phyloP scores from a whole-genome alignment of 2,888 invertebrate genomes.

The Amphipyra tragopoginis region DNA sequence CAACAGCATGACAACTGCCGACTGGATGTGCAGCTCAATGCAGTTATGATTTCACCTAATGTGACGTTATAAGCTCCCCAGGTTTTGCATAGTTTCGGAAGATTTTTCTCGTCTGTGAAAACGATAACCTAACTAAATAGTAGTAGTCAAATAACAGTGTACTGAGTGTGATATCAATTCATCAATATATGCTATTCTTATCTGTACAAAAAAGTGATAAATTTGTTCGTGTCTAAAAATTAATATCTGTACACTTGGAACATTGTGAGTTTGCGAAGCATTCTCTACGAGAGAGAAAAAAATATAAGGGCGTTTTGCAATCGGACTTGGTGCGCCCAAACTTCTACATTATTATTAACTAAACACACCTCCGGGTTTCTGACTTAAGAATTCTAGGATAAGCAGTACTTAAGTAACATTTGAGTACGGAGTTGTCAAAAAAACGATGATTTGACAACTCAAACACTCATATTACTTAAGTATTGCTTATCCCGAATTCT shows the following conservation, averaged over 20 bases:
- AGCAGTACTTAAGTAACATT: too few species aligned
- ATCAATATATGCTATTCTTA: constrained; percentile 15
- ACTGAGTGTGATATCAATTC: constrained; percentile 13
- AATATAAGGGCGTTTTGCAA: not conserved
- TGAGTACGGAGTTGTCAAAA: too few species aligned
- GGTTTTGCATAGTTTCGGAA: not conserved
- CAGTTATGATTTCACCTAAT: too few species aligned
- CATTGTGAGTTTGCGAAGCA: constrained; percentile 15
- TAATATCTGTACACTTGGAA: constrained; percentile 33
- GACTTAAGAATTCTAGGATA: too few species aligned
- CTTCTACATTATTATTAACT: constrained; percentile 13
- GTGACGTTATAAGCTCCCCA: too few species aligned
- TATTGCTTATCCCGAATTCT: too few species aligned
- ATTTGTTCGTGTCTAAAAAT: constrained; percentile 33
- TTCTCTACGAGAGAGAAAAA: not conserved
- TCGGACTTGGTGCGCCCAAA: not conserved
- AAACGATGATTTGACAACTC: too few species aligned
- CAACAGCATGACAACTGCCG: too few species aligned
- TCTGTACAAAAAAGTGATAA: constrained; percentile 37
- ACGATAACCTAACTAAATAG: not conserved
- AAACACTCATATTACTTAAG: too few species aligned
- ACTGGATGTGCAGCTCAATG: too few species aligned
- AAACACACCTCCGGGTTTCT: too few species aligned
- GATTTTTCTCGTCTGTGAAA: not conserved
- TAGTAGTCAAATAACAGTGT: constrained; percentile 7